phyloP scores from a whole-genome alignment of 2,888 invertebrate species.

The Andricus quercusramuli region DNA sequence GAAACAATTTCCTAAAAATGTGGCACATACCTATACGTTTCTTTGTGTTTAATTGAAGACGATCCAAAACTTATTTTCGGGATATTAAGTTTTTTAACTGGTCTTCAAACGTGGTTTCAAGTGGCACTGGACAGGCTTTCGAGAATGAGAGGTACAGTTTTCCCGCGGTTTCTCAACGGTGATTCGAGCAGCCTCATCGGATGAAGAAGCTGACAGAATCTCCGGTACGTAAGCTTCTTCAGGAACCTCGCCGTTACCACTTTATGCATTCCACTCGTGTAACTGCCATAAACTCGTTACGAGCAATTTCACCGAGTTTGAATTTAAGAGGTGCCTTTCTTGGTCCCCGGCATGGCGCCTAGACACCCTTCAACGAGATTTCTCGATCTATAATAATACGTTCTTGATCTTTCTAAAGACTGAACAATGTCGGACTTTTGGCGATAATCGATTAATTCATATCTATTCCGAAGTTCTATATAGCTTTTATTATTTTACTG shows the following conservation, averaged over 20 bases:
- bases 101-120: background rate
- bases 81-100: background rate
- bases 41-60: no score
- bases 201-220: conserved; percentile 16
- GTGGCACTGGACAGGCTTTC: background rate
- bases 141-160: background rate
- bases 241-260: background rate
- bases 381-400: conserved; percentile 3
- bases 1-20: no score
- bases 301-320: conserved; percentile 12
- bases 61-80: no score
- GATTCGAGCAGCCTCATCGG: background rate
- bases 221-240: background rate
- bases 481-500: background rate
- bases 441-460: background rate
- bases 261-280: conserved; percentile 32
- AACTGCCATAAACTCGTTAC: conserved; percentile 35
- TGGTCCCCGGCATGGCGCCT: background rate
- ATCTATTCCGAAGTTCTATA: background rate
- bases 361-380: background rate
- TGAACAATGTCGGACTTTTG: background rate
- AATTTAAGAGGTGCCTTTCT: conserved; percentile 21
- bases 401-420: background rate
- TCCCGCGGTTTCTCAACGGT: background rate
- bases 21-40: no score